Evolutionary conservation across 2,888 invertebrate species (phyloP), one percentile per base, ranked within the genome.

Genomic region (Ormyrus labotus): DNA sequence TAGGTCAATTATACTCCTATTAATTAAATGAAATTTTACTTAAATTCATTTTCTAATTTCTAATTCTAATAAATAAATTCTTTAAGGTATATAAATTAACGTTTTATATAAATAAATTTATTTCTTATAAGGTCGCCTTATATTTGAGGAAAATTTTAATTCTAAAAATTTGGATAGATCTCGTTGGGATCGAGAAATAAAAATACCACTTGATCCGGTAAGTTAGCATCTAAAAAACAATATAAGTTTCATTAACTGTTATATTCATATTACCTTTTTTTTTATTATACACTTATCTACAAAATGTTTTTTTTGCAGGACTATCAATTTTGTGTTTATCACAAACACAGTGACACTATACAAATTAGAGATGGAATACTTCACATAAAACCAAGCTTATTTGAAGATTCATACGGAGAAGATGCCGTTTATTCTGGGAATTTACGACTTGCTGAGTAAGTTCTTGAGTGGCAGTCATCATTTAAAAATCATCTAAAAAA

Each of bases 131-230:
- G 63, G 73, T 47, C 47, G 67, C 47, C 67, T 88, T 0, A 89
- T 95, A 76, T 94, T 95, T 83, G 92, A 94, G 68, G 95, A 95
- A 71, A 90, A 92, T 77, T 95, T 95, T 85, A 90, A 92, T 58
- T 53, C 67, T 5, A 70, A 34, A 10, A 60, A 60, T 45, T 72
- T 85, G 5, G 85, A 85, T 13, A 58, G 69, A 34, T 82, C 85
- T 9, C 55, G 84, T 47, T 89, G 89, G 89, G 75, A 63, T 0
- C 86, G 85, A 8, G 87, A 87, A 60, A 81, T 89, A 50, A 85
- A 85, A 63, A 85, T 88, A 55, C 88, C 89, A 5, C 73, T 84
- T 13, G 81, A 81, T 13, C 89, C 89, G 64, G 89, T 89, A 81
- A 87, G 84, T 83, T 51, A 47, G 58, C 34, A 60, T 53, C 53